Evolutionary conservation across 2,113 vertebrate species (phyloP).

Genomic region (Varanus komodoensis): DNA sequence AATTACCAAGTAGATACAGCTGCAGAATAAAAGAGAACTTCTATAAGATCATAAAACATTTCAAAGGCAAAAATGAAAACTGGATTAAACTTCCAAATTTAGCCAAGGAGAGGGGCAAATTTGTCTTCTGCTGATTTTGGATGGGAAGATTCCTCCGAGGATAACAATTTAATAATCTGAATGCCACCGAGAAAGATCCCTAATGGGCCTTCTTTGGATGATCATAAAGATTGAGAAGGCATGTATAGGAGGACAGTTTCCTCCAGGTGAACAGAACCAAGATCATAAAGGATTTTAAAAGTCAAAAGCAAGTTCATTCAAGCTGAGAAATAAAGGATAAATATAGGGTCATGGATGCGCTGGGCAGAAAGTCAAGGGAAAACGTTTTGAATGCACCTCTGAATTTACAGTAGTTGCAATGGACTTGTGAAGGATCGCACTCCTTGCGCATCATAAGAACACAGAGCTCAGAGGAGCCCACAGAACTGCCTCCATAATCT

Average conservation of each 20-base stretch:
- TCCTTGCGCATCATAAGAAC: neutral
- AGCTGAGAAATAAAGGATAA: neutral
- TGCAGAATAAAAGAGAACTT: neutral
- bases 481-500: constrained; percentile 52
- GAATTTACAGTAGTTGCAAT: neutral
- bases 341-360: neutral
- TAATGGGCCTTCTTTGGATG: neutral
- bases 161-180: no score
- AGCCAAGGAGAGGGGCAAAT: neutral
- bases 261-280: neutral
- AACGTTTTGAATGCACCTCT: neutral
- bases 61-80: neutral
- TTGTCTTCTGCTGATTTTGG: neutral
- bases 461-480: neutral
- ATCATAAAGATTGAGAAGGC: neutral
- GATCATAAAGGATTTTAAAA: neutral
- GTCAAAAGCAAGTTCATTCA: neutral
- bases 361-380: neutral
- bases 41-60: no score
- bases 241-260: neutral
- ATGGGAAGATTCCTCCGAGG: neutral
- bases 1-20: neutral
- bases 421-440: neutral
- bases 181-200: neutral
- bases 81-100: neutral